A percentile compares a stretch with the other conserved stretches of the same genome.
Conservation (phyloP, 2,888 invertebrate genomes). For the Stenoptilia bipunctidactyla region DNA sequence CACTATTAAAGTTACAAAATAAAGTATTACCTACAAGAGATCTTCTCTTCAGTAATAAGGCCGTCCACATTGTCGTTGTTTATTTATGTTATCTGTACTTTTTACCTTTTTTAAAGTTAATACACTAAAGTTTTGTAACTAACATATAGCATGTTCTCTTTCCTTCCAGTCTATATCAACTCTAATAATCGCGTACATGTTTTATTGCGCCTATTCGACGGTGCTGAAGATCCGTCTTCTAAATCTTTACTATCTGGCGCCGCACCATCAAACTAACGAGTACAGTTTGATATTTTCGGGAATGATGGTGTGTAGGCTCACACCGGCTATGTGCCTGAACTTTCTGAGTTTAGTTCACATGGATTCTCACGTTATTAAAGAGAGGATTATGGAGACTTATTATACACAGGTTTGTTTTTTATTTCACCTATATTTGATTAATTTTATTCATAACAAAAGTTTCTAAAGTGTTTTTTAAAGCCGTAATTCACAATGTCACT, state of each 20-base stretch:
- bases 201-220: constrained; percentile 98
- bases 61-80: too few relatives aligned
- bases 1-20: too few relatives aligned
- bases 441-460: not conserved
- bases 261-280: constrained; percentile 98
- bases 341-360: constrained; percentile 97
- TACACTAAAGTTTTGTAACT: too few relatives aligned
- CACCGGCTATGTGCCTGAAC: constrained; percentile 98
- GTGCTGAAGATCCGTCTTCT: constrained; percentile 95
- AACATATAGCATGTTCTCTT: too few relatives aligned
- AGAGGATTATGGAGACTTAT: constrained; percentile 86
- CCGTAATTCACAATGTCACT: too few relatives aligned
- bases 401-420: constrained; percentile 85
- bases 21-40: too few relatives aligned
- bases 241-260: constrained; percentile 96
- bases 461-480: too few relatives aligned
- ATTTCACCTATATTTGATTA: not conserved
- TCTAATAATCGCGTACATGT: constrained; percentile 91
- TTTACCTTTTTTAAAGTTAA: too few relatives aligned
- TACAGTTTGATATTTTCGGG: constrained; percentile 99
- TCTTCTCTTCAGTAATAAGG: too few relatives aligned
- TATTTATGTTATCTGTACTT: too few relatives aligned
- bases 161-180: constrained; percentile 85
- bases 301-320: constrained; percentile 96
- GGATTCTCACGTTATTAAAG: constrained; percentile 94